Percentiles rank a stretch among this genome's conserved stretches.
These are phyloP conservation scores for Aphidius gifuensis DNA, from an alignment of 1,140 invertebrate genomes.

Conservation along the genomic window DNA sequence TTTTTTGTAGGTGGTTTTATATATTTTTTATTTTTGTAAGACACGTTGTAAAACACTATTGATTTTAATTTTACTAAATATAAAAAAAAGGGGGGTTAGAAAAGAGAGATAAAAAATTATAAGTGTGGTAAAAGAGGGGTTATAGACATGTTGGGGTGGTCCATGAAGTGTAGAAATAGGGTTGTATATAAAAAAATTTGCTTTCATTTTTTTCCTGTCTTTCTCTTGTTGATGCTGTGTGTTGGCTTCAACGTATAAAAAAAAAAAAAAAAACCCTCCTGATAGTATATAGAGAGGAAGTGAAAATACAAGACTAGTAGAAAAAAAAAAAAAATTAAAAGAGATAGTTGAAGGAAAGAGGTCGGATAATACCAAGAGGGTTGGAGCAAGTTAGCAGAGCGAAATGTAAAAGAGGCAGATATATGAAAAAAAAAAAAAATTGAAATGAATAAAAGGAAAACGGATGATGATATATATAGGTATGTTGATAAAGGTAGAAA, in stretches of 20 bases:
- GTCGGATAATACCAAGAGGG: conserved; percentile 19
- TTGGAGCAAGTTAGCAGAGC: conserved; percentile 25
- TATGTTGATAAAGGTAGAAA: conserved; percentile 10
- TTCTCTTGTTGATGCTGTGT: conserved; percentile 15
- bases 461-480: too few species aligned
- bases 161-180: conserved; percentile 11
- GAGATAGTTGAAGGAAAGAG: conserved; percentile 18
- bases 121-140: conserved; percentile 15
- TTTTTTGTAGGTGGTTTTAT: conserved; percentile 13
- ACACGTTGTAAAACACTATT: conserved; percentile 56
- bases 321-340: conserved; percentile 25
- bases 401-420: not conserved
- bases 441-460: not conserved
- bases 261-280: conserved; percentile 13
- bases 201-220: conserved; percentile 45
- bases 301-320: conserved; percentile 24
- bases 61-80: conserved; percentile 55
- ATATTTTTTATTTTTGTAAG: conserved; percentile 24
- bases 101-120: conserved; percentile 20
- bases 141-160: not conserved
- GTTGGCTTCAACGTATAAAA: too few species aligned
- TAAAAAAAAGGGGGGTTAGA: conserved; percentile 10
- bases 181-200: conserved; percentile 39
- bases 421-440: conserved; percentile 15
- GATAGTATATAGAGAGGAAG: conserved; percentile 1